Base-by-base conservation (phyloP, 2,797 vertebrate genomes). In the Danio aesculapii region DNA sequence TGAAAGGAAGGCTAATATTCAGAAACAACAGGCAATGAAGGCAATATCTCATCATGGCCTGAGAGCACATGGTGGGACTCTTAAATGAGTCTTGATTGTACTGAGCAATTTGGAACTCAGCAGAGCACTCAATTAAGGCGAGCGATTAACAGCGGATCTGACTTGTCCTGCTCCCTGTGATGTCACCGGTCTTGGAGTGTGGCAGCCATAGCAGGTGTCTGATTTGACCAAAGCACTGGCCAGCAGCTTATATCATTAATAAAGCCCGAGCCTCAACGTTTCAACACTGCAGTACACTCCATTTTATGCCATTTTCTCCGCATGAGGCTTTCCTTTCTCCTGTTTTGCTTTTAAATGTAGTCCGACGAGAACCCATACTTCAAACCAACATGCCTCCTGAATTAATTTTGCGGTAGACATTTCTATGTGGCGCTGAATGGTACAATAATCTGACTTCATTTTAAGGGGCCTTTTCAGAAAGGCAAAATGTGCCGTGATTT, bases 51-150 rank as follows among this genome's bases (percentile, higher is more conserved):
- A 82, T 85, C 84, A 80, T 77, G 79, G 84, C 78, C 81, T 79
- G 57, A 70, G 86, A 86, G 72, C 75, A 59, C 84, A 83, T 87
- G 86, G 86, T 83, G 86, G 82, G 84, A 82, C 85, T 80, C 69
- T 81, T 83, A 84, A 87, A 86, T 85, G 84, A 83, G 75, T 70
- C 83, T 84, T 87, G 86, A 87, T 87, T 87, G 84, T 82, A 82
- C 83, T 74, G 75, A 75, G 84, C 84, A 87, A 86, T 84, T 84
- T 83, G 83, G 75, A 81, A 67, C 86, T 82, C 86, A 87, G 84
- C 83, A 79, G 81, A 86, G 83, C 12, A 75, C 84, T 81, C 84
- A 87, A 84, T 87, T 87, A 84, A 86, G 76, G 67, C 12, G 14
- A 83, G 63, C 76, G 83, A 87, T 87, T 87, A 87, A 84, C 79